Evolutionary conservation across 2,888 invertebrate species (phyloP).

Genomic region (Trypoxylon attenuatum): DNA sequence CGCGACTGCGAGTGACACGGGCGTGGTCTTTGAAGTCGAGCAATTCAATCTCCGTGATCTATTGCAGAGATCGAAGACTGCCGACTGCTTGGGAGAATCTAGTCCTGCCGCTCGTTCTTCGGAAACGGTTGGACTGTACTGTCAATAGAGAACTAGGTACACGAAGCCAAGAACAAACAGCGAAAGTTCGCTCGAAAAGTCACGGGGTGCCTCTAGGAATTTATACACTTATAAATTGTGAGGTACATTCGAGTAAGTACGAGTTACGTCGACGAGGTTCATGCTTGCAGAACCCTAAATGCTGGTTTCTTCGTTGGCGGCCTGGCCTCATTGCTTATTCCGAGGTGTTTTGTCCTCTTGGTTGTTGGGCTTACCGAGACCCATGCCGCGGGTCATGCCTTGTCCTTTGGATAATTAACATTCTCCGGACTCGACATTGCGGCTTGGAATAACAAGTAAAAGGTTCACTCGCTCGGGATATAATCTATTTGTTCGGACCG

Average conservation of each 20-base stretch:
- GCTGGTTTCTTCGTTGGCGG: background rate
- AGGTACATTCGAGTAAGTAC: no score
- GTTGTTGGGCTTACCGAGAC: background rate
- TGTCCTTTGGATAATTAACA: slow-evolving; percentile 12
- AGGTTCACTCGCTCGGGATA: slow-evolving; percentile 15
- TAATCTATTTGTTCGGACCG: no score
- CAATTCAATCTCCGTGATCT: slow-evolving; percentile 33
- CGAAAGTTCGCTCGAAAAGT: no score
- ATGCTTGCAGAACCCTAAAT: no score
- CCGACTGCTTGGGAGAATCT: background rate
- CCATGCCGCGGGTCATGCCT: background rate
- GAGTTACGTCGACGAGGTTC: no score
- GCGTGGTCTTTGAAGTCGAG: slow-evolving; percentile 31
- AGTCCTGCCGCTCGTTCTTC: background rate
- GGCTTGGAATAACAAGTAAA: slow-evolving; percentile 1
- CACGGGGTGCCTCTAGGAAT: no score
- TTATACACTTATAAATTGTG: no score
- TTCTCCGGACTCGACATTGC: slow-evolving; percentile 1
- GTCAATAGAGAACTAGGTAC: no score
- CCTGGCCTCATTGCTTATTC: background rate
- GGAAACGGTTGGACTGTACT: background rate
- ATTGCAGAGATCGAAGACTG: slow-evolving; percentile 20
- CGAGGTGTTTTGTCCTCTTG: background rate
- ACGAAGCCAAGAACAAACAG: no score
- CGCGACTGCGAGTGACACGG: slow-evolving; percentile 7